Evolutionary conservation across 2,113 vertebrate genomes (phyloP), one percentile per base, ranked within the genome.

Genomic region (Brienomyrus brachyistius): DNA sequence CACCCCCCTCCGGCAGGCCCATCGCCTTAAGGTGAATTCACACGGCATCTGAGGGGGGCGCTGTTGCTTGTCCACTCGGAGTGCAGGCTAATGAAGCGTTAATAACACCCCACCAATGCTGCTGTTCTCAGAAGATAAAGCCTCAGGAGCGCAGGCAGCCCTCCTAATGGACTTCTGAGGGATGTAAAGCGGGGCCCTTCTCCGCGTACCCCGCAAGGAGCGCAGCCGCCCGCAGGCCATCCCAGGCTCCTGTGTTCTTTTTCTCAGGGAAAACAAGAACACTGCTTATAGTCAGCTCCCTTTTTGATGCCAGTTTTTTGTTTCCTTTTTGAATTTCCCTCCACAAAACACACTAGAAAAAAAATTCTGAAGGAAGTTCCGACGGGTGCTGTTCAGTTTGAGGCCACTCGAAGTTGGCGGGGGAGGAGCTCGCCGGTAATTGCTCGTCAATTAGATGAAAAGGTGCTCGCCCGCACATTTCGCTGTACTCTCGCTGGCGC

Each of bases 151-250:
- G 91, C 91, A 92, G 93, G 92, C 91, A 93, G 56, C 90, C 90
- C 91, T 91, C 92, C 92, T 94, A 94, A 94, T 94, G 90, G 93
- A 93, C 92, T 93, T 94, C 94, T 93, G 91, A 92, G 92, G 43
- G 93, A 93, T 93, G 92, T 86, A 90, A 93, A 91, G 92, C 94
- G 80, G 88, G 80, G 4, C 51, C 35, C n/a, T 27, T 88, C 86
- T 92, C 89, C 91, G 90, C 90, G 84, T 19, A 56, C 74, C 91
- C 91, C 91, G 1, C 52, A 59, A 40, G 19, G 6, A 13, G 70
- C 15, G 0, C 59, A 1, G 54, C 5, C 5, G 31, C 70, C 23
- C n/a, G 5, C 62, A 13, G 66, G 13, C 66, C 3, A 1, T 10
- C 27, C 66, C 66, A 13, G 27, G 66, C 74, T 80, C 62, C n/a